These are phyloP conservation scores for Aurelia sp. DNA, from an alignment of 30 jellyfish, hydroid and myxozoan genomes.

Conservation along the genomic window DNA sequence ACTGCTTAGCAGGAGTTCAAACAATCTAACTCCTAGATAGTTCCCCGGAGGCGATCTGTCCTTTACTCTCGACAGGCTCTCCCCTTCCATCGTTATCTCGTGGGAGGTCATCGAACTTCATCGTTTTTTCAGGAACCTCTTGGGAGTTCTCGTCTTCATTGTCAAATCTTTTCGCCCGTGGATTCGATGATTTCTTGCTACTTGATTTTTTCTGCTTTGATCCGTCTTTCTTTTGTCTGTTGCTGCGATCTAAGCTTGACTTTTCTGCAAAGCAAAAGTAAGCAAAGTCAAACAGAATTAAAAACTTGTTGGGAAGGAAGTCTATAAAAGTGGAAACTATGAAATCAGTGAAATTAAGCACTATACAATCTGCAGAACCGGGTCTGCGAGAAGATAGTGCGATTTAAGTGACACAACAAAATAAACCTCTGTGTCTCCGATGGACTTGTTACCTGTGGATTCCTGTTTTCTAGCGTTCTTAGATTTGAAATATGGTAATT, in stretches of 20 bases:
- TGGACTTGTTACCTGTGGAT: no score
- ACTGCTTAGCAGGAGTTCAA: not conserved
- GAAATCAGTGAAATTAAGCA: no score
- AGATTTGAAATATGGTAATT: no score
- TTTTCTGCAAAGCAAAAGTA: constrained; percentile 31
- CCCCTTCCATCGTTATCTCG: constrained; percentile 6
- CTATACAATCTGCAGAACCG: no score
- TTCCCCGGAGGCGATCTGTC: not conserved
- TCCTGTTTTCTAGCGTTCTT: no score
- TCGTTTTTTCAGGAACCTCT: constrained; percentile 58
- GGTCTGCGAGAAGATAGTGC: no score
- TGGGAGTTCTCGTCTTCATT: constrained; percentile 64
- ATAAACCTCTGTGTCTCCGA: no score
- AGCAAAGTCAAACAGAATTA: no score
- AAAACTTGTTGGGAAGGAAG: no score
- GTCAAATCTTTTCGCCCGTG: constrained; percentile 46
- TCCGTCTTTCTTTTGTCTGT: constrained; percentile 51
- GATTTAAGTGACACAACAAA: no score
- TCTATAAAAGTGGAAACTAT: no score
- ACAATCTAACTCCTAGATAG: not conserved
- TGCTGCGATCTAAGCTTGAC: constrained; percentile 31
- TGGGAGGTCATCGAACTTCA: constrained; percentile 1
- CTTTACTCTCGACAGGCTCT: not conserved
- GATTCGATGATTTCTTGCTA: constrained; percentile 31
- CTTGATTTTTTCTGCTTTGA: constrained; percentile 56